A percentile compares a stretch with the other conserved stretches of the same genome.
Conservation (phyloP, 2,888 invertebrate species). For the Lutraria lutraria region DNA sequence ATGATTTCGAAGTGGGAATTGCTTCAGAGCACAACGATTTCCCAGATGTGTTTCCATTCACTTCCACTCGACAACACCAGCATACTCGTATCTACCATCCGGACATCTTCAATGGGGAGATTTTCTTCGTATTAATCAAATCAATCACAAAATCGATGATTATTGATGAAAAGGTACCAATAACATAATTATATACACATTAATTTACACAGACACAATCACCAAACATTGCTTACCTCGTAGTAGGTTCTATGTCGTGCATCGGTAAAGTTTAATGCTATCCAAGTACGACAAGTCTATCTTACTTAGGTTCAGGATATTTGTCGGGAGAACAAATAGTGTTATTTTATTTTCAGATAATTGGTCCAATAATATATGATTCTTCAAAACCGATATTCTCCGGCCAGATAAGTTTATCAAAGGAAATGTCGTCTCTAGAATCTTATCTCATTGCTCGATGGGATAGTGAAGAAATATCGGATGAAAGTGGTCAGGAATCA, state of each 20-base stretch:
- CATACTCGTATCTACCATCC: constrained; percentile 32
- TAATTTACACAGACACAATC: too few relatives aligned
- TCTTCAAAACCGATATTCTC: constrained; percentile 23
- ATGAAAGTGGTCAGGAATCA: constrained; percentile 59
- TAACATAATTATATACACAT: background rate
- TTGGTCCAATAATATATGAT: constrained; percentile 28
- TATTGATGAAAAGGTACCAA: constrained; percentile 28
- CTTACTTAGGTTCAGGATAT: too few relatives aligned
- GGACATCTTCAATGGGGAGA: constrained; percentile 19
- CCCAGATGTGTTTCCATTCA: constrained; percentile 5
- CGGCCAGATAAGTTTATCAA: background rate
- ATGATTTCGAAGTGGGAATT: constrained; percentile 39
- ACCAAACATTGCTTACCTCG: too few relatives aligned
- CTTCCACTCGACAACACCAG: constrained; percentile 23
- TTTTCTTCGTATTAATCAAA: constrained; percentile 27
- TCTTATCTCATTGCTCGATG: constrained; percentile 60
- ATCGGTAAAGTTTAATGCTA: too few relatives aligned
- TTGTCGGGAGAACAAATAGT: too few relatives aligned
- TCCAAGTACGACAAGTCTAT: too few relatives aligned
- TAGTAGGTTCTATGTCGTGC: too few relatives aligned
- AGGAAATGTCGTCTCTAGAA: background rate
- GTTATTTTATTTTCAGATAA: background rate
- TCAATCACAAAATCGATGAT: constrained; percentile 25
- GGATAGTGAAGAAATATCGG: constrained; percentile 59
- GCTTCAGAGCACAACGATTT: constrained; percentile 1